A percentile compares a stretch with the other conserved stretches of the same genome.
Evolutionary conservation across 2,797 vertebrate species (phyloP).

Genomic region (Bradypus variegatus): DNA sequence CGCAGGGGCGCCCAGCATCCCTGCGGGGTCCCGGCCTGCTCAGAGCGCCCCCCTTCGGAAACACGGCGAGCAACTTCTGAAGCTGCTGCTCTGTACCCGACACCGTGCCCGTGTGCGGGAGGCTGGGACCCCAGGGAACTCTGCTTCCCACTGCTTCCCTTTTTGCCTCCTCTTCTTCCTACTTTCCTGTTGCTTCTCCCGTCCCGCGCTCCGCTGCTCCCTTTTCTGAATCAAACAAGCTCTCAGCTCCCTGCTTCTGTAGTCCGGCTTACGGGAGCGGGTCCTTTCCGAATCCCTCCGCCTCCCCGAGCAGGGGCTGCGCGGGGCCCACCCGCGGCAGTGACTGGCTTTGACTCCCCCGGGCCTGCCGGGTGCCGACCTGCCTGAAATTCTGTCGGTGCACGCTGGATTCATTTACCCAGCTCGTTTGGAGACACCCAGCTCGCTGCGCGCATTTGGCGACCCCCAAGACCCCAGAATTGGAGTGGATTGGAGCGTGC

Average conservation of each 20-base stretch:
- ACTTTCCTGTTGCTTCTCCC: background rate
- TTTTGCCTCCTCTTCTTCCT: background rate
- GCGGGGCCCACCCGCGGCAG: conserved; percentile 43
- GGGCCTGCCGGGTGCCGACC: background rate
- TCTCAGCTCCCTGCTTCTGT: conserved; percentile 49
- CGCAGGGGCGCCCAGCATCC: background rate
- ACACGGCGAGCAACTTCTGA: background rate
- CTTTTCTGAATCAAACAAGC: conserved; percentile 46
- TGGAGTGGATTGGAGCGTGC: background rate
- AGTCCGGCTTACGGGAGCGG: conserved; percentile 45
- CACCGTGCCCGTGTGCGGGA: conserved; percentile 34
- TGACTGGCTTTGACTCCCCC: conserved; percentile 54
- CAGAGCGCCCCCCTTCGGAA: background rate
- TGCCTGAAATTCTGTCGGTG: conserved; percentile 33
- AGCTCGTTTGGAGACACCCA: conserved; percentile 45
- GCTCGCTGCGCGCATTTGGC: background rate
- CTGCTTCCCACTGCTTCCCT: background rate
- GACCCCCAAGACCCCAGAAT: background rate
- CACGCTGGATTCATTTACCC: conserved; percentile 55
- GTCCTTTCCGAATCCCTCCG: conserved; percentile 46
- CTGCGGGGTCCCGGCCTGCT: background rate
- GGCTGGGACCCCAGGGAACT: background rate
- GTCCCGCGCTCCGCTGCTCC: fast-evolving
- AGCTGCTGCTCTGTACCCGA: conserved; percentile 60
- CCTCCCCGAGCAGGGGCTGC: conserved; percentile 24